Base-by-base conservation (phyloP, 2,113 vertebrate species). In the Scopus umbretta region DNA sequence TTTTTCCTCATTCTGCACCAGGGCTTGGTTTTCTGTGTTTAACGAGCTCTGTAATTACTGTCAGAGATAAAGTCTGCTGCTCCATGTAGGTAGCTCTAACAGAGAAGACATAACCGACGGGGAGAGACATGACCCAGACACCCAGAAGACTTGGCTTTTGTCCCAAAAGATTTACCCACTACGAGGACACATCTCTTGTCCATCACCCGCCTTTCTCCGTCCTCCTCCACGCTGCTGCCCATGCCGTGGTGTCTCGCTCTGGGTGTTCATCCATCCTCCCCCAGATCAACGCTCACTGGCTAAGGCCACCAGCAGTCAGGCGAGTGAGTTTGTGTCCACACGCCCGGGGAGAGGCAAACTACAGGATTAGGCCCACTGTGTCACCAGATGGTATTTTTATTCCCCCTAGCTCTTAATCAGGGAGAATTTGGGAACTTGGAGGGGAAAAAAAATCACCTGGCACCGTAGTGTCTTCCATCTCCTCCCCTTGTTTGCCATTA, bases 211-310 rank as follows among this genome's bases (percentile, higher is more conserved):
- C 53, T 32, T 47, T 61, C 61, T 22, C 50, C 47, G 1, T n/a
- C 76, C 70, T 56, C 30, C 30, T 11, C 36, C 36, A 5, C 1
- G 6, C 42, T 15, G 40, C 47, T 53, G 47, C 29, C 42, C 20
- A 0, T 1, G 3, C 52, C 6, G 1, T 1, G 0, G 36, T 9
- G 27, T 59, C 58, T n/a, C 1, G 0, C 38, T 63, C n/a, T 1
- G 66, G 7, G 6, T 21, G 25, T 13, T 42, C 47, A 16, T 23
- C 78, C 73, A 13, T 52, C 91, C 74, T 74, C n/a, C 42, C 47
- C 30, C 21, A 1, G 15, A 23, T 7, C 59, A 23, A 5, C 17
- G 0, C 14, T 59, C n/a, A 0, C 73, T 10, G 58, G 40, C 22
- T n/a, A 7, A 67, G n/a, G 67, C 59, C 84, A 32, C 38, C 63